These are phyloP conservation scores for Heterotilapia buettikoferi DNA, from an alignment of 2,113 vertebrate species.

Conservation along the genomic window DNA sequence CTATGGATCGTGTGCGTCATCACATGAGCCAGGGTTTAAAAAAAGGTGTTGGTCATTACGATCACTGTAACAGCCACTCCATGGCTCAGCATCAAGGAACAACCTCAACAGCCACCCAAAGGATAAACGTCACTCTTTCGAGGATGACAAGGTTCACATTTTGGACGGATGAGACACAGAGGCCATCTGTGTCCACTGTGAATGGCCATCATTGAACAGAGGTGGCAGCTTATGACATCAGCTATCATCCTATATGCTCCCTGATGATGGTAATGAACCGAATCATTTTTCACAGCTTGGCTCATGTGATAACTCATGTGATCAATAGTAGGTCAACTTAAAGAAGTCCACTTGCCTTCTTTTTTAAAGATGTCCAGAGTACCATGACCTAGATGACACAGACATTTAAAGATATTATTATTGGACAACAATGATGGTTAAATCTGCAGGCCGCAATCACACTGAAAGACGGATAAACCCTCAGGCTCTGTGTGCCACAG, in stretches of 20 bases:
- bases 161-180: not conserved
- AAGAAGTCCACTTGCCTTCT: not conserved
- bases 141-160: not conserved
- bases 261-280: not conserved
- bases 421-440: not conserved
- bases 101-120: not conserved
- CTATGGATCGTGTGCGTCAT: not conserved
- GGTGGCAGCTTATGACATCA: not conserved
- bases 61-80: not conserved
- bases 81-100: not conserved
- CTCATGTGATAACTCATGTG: not conserved
- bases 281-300: not conserved
- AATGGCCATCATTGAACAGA: not conserved
- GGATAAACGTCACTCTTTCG: not conserved
- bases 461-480: not conserved
- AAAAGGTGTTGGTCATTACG: not conserved
- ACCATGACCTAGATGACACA: rapidly evolving
- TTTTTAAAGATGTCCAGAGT: not conserved
- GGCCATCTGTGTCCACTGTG: not conserved
- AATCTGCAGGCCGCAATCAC: not conserved
- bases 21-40: not conserved
- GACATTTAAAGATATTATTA: not conserved
- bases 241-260: not conserved
- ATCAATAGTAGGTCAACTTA: not conserved
- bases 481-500: not conserved